phyloP scores from a whole-genome alignment of 2,797 vertebrate genomes.

The Linurgus olivaceus region DNA sequence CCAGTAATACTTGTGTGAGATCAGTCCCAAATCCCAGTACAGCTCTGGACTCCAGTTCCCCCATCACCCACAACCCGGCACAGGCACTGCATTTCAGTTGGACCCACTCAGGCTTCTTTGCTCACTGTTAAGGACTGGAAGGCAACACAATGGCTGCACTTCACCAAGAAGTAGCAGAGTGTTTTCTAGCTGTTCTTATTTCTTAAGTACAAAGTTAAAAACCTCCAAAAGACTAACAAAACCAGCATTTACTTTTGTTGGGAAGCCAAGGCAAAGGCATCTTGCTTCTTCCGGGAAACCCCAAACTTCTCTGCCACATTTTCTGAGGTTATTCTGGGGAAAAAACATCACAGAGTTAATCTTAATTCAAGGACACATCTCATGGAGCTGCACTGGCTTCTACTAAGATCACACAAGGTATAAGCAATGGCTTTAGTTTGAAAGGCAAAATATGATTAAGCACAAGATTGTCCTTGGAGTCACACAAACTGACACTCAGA shows the following conservation, averaged over 20 bases:
- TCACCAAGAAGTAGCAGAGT: neutral
- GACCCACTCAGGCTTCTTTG: neutral
- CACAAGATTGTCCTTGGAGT: neutral
- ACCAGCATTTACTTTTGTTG: conserved; percentile 83
- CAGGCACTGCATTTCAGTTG: accelerated
- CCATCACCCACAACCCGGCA: neutral
- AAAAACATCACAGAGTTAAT: neutral
- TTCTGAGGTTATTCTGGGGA: conserved; percentile 84
- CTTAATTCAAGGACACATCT: neutral
- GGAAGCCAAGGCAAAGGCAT: conserved; percentile 85
- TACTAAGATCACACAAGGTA: neutral
- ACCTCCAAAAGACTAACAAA: too few species aligned
- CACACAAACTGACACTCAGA: neutral
- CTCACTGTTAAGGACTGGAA: neutral
- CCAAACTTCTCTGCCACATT: conserved; percentile 88
- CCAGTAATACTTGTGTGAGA: accelerated
- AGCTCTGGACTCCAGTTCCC: neutral
- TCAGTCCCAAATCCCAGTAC: neutral
- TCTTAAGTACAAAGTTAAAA: neutral
- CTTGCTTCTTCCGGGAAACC: conserved; percentile 87
- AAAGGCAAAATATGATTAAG: neutral
- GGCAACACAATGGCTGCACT: neutral
- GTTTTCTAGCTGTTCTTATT: neutral
- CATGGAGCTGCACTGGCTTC: neutral
- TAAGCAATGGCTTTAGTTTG: neutral